A percentile compares a stretch with the other conserved stretches of the same genome.
Evolutionary conservation across 2,888 invertebrate species (phyloP).

Genomic region (Microchrysa polita): DNA sequence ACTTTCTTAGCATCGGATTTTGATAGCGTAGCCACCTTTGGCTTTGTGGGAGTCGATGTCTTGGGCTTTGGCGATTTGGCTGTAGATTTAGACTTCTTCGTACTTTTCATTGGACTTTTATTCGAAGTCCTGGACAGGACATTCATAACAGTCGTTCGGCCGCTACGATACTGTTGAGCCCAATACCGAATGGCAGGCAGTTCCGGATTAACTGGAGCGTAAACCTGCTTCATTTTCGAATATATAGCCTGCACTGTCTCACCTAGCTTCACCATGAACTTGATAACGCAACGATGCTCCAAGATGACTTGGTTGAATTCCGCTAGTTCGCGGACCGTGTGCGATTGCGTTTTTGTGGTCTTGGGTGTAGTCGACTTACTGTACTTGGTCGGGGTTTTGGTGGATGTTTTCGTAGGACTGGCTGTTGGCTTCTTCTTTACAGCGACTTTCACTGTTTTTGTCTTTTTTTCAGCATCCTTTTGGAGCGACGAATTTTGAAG

Average conservation of each 20-base stretch:
- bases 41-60: not conserved
- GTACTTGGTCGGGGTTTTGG: not conserved
- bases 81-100: not conserved
- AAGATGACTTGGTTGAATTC: constrained; percentile 38
- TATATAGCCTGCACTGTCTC: constrained; percentile 5
- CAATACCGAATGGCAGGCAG: constrained; percentile 35
- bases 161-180: constrained; percentile 35
- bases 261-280: constrained; percentile 44
- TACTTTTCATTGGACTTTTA: not conserved
- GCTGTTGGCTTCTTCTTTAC: not conserved
- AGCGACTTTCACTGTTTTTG: not conserved
- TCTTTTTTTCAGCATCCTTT: not conserved
- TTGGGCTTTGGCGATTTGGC: constrained; percentile 5
- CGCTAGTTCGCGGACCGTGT: constrained; percentile 21
- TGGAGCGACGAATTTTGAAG: not conserved
- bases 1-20: not conserved
- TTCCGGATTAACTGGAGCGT: constrained; percentile 23
- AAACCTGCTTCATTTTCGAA: constrained; percentile 35
- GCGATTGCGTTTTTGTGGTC: not conserved
- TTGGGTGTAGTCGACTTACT: not conserved
- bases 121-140: not conserved
- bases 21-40: not conserved
- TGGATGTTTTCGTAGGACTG: constrained; percentile 9
- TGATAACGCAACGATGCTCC: constrained; percentile 46
- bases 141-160: constrained; percentile 44